Evolutionary conservation across 2,888 invertebrate species (phyloP), one percentile per base, ranked within the genome.

Genomic region (Eristalis pertinax): DNA sequence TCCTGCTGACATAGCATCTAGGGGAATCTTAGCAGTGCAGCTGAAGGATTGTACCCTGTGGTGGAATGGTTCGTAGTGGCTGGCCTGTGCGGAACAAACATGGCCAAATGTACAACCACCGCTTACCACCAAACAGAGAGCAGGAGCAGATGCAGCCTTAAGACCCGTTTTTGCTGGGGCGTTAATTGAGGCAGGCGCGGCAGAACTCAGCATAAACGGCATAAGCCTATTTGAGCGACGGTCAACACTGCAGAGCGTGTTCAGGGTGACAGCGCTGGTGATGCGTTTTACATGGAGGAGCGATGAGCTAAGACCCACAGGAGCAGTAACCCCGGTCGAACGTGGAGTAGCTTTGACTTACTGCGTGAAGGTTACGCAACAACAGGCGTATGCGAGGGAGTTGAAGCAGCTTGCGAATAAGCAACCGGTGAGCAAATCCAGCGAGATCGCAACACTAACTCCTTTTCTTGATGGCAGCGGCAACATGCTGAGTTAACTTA

Each of bases 1-100:
- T 38, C 70, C 70, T n/a, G 70, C 70, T 24, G 70, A 70, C 24
- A 4, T 72, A 26, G 72, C 29, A n/a, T n/a, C n/a, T n/a, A n/a
- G n/a, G n/a, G n/a, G 62, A 62, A 41, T 60, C n/a, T 26, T 60
- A 60, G 58, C 60, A 60, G 58, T 19, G 70, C 24, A 22, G 19
- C 70, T 70, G 60, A 70, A 58, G 32, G 32, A 69, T 26, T 13
- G 56, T 22, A 13, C 56, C 7, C 13, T 69, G 26, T 35, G 72
- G 26, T 41, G 60, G 32, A 22, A 56, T 19, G 56, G 70, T n/a
- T 60, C 60, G 10, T 38, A 60, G 24, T 70, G 60, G 60, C 38
- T 70, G 15, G 19, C 35, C 11, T 10, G 60, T 22, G 5, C 60
- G 11, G 15, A 19, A 4, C 8, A 38, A 22, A 13, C 24, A 19